Conservation (phyloP, 2,888 invertebrate species). For the Lasioglossum figueresi region DNA sequence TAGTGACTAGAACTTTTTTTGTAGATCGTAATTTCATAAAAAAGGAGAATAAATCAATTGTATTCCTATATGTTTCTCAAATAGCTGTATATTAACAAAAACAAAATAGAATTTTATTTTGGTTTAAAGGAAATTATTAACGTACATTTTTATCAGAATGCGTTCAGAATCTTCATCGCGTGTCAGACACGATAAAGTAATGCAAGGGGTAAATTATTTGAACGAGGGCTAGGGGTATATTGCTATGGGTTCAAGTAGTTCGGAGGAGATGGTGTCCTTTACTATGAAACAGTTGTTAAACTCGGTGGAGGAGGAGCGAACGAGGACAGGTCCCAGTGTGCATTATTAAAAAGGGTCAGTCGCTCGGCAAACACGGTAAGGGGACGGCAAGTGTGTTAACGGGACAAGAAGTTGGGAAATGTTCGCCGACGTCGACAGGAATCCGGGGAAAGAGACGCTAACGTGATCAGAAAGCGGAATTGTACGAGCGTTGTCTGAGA, state of each 20-base stretch:
- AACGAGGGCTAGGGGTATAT: neutral
- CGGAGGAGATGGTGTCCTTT: neutral
- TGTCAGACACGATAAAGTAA: no score
- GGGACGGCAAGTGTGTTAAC: constrained; percentile 5
- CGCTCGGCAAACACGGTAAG: neutral
- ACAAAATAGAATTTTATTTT: no score
- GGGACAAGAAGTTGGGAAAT: constrained; percentile 13
- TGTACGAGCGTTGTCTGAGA: neutral
- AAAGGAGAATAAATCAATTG: no score
- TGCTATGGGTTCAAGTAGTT: neutral
- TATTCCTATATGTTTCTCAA: no score
- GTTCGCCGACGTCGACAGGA: neutral
- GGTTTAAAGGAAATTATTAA: no score
- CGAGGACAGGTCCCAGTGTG: constrained; percentile 39
- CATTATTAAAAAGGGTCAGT: constrained; percentile 53
- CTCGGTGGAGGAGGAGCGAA: neutral
- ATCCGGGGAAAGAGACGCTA: neutral
- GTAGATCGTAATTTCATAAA: no score
- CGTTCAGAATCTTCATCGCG: no score
- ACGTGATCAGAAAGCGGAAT: constrained; percentile 1
- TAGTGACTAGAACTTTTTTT: no score
- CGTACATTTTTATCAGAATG: no score
- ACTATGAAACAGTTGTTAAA: neutral
- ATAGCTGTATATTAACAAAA: no score
- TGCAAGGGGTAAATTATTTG: no score